phyloP scores from a whole-genome alignment of 2,888 invertebrate species.

The Drosophila aldrichi region DNA sequence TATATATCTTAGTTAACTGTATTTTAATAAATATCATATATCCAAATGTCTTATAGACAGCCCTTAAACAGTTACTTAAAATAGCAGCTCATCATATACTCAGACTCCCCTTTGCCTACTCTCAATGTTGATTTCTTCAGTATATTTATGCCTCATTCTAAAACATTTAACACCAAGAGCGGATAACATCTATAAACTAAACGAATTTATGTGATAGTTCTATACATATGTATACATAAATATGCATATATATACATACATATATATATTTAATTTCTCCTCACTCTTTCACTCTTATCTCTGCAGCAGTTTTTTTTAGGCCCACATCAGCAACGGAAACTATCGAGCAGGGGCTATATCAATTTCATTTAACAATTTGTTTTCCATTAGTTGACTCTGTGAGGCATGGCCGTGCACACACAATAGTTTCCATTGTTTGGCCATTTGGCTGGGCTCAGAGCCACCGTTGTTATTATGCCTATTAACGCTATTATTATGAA shows the following conservation, averaged over 20 bases:
- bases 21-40: not conserved
- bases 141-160: not conserved
- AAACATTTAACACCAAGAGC: not conserved
- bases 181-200: conserved; percentile 10
- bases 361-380: conserved; percentile 72
- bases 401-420: conserved; percentile 39
- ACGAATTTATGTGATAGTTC: conserved; percentile 15
- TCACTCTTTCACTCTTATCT: conserved; percentile 24
- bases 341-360: conserved; percentile 43
- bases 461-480: conserved; percentile 72
- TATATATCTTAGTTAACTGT: not conserved
- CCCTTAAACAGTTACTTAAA: not conserved
- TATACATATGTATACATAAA: not conserved
- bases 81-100: not conserved
- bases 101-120: not conserved
- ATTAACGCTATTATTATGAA: conserved; percentile 80
- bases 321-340: not conserved
- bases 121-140: not conserved
- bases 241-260: no score
- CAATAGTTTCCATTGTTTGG: conserved; percentile 54
- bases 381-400: conserved; percentile 60
- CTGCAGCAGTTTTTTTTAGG: not conserved
- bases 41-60: not conserved
- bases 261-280: not conserved
- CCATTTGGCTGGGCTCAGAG: conserved; percentile 26